Evolutionary conservation across 1,140 invertebrate genomes (phyloP), one percentile per base, ranked within the genome.

Genomic region (Reticulitermes speratus): DNA sequence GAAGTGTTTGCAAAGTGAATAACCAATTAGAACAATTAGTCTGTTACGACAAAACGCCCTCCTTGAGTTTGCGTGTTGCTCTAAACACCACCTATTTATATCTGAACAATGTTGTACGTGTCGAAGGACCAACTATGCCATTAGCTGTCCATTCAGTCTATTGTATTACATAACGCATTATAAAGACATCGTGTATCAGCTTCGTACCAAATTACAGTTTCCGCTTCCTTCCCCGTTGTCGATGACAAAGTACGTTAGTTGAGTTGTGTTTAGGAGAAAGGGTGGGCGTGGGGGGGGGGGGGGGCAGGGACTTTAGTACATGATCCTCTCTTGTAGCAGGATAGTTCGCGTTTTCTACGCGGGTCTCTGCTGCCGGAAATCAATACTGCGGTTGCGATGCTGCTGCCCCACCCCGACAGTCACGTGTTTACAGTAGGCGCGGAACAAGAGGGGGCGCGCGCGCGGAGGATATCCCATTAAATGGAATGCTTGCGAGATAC

Each of bases 321-420:
- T 75, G 65, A 75, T 75, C 65, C 65, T 75, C 65, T 75, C 65
- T 75, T 75, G 65, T 75, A 25, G 65, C n/a, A 75, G 65, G n/a
- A 8, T 65, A 65, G 59, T 65, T 19, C 59, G 59, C 82, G 83
- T 48, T 48, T n/a, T 12, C 82, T 48, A 45, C 45, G 44, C 5
- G 83, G 23, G 48, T 14, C 48, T 48, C 83, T 45, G 55, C 48
- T 81, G 85, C 65, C 59, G 84, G 85, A 86, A 86, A 87, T 87
- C 87, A 87, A 87, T 87, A 87, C 87, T 87, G 87, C 87, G 87
- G 87, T 87, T 55, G 86, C 84, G 59, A 23, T 44, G 85, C 16
- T 12, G 75, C 65, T 21, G 69, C 59, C 65, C 65, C 69, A 59
- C 84, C 84, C 84, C 45, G 25, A n/a, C 65, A n/a, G 65, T 75